These are phyloP conservation scores for Caerostris extrusa DNA, from an alignment of 1,140 invertebrate genomes.

Conservation along the genomic window DNA sequence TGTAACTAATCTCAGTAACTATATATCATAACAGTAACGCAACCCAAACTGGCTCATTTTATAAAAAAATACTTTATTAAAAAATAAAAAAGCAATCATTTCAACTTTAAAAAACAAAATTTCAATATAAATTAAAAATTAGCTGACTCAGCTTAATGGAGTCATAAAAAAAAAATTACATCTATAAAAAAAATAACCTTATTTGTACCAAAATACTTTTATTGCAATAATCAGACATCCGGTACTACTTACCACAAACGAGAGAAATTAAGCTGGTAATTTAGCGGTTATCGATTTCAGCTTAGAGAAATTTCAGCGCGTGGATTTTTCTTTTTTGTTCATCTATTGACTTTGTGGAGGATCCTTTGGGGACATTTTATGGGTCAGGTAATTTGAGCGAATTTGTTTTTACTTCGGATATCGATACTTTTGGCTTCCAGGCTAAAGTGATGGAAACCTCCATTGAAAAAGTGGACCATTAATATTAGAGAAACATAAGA, in stretches of 20 bases:
- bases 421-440: neutral
- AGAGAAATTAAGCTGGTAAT: slow-evolving; percentile 1
- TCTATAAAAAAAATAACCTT: neutral
- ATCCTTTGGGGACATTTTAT: neutral
- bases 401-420: neutral
- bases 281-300: slow-evolving; percentile 24
- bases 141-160: neutral
- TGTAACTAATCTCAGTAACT: too few relatives aligned
- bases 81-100: too few relatives aligned
- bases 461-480: neutral
- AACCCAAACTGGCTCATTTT: too few relatives aligned
- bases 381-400: neutral
- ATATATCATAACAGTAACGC: too few relatives aligned
- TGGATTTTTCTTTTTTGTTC: neutral
- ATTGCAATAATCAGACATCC: neutral
- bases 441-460: neutral
- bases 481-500: neutral
- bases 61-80: too few relatives aligned
- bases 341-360: neutral
- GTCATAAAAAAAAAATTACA: neutral
- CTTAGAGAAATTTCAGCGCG: neutral
- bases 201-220: neutral
- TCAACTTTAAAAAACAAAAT: too few relatives aligned
- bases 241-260: neutral
- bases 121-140: too few relatives aligned